Evolutionary conservation across 1,140 invertebrate genomes (phyloP), one percentile per base, ranked within the genome.

Genomic region (Ostrea denselamellosa): DNA sequence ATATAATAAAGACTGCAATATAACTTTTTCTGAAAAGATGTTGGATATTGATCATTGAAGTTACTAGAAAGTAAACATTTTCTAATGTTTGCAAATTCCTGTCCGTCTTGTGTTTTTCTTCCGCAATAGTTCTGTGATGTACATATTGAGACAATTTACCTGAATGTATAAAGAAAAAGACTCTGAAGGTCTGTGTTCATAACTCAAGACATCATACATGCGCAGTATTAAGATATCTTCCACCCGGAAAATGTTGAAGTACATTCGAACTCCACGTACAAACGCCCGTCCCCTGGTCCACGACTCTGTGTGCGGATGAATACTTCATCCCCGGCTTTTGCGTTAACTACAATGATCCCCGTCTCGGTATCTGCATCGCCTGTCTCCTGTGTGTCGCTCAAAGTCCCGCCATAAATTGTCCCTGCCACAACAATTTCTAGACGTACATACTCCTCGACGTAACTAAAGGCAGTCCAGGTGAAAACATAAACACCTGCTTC

Each of bases 401-500:
- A 10, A 53, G 82, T 53, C 10, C 82, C 82, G 2, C 82, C 82
- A 52, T 19, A 83, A 7, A 83, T 54, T 52, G 44, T 54, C n/a
- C 53, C 82, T 17, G 44, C 53, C 17, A 83, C 82, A 54, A 83
- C 44, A 10, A 83, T 83, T 83, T 54, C 53, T 5, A 83, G 44
- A 22, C 82, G 53, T 4, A 83, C 82, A 12, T 53, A 52, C 19
- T 54, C 82, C 7, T 83, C 51, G 14, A 54, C 53, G 56, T 62
- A 52, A 62, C 53, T 62, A n/a, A 44, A 85, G 12, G 53, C 28
- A 2, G 83, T 85, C 53, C 52, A 62, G 10, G 83, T 58, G 53
- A 85, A 85, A n/a, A 83, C 68, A 25, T 88, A 88, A 0, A 83
- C 81, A 9, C 87, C 87, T n/a, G n/a, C 19, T 7, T 71, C 52